Percentiles rank a stretch among this genome's conserved stretches.
phyloP scores from a whole-genome alignment of 2,113 vertebrate species.

The Lathamus discolor region DNA sequence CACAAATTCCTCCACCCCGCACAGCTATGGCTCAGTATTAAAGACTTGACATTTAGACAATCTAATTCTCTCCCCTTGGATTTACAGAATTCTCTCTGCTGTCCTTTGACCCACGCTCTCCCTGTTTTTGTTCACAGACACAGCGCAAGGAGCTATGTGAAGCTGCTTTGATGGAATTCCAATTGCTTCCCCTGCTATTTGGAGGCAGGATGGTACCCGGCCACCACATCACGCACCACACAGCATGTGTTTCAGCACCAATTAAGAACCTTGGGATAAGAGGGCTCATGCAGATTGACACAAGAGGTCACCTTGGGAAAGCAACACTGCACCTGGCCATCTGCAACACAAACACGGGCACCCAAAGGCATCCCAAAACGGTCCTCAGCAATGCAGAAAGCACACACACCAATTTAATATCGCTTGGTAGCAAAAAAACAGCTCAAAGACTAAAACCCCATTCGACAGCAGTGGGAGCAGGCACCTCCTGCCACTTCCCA shows the following conservation, averaged over 20 bases:
- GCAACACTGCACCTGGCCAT: background rate
- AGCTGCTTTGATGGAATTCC: background rate
- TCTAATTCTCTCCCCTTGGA: background rate
- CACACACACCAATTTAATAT: background rate
- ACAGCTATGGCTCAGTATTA: background rate
- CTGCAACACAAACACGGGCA: background rate
- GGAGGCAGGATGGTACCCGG: background rate
- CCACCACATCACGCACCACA: background rate
- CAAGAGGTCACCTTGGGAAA: background rate
- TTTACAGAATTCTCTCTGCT: background rate
- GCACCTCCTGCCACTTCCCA: background rate
- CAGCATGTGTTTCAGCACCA: background rate
- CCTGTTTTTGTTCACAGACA: background rate
- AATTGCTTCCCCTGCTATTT: background rate
- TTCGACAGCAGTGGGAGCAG: background rate
- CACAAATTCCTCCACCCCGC: background rate
- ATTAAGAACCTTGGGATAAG: background rate
- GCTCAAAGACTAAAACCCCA: background rate
- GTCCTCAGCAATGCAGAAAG: background rate
- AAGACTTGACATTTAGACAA: background rate
- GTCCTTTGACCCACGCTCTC: background rate
- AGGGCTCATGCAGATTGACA: background rate
- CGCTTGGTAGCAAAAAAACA: background rate
- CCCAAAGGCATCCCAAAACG: background rate
- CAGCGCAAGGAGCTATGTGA: background rate